Evolutionary conservation across 2,113 vertebrate species (phyloP).

Genomic region (Orycteropus afer): DNA sequence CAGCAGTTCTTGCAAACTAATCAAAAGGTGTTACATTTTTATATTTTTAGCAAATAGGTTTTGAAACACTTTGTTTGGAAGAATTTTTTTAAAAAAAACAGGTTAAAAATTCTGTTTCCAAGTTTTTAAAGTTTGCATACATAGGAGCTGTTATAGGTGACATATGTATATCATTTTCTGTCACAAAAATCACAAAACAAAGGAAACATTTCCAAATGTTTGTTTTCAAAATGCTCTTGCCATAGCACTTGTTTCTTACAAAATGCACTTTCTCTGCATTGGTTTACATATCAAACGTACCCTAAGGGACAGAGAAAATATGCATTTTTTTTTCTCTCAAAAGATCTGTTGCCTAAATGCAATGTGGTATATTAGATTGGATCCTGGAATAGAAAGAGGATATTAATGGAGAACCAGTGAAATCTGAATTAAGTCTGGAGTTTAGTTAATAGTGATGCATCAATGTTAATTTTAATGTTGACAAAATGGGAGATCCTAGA

Average conservation of each 20-base stretch:
- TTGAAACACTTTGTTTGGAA: slow-evolving; percentile 59
- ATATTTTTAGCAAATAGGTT: slow-evolving; percentile 75
- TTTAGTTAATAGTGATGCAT: background rate
- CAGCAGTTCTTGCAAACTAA: slow-evolving; percentile 74
- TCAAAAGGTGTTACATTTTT: slow-evolving; percentile 77
- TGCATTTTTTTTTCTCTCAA: background rate
- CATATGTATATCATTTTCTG: background rate
- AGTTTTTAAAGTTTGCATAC: slow-evolving; percentile 62
- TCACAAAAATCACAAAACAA: slow-evolving; percentile 41
- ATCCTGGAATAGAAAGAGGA: background rate
- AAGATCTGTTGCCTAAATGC: slow-evolving; percentile 4
- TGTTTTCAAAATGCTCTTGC: slow-evolving; percentile 59
- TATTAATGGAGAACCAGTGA: background rate
- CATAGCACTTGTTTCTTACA: slow-evolving; percentile 1
- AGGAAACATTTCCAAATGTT: slow-evolving; percentile 50
- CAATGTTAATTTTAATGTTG: background rate
- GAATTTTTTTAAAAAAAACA: background rate
- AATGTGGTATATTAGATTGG: background rate
- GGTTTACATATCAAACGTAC: slow-evolving; percentile 33
- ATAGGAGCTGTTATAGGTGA: background rate
- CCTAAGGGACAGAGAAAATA: background rate
- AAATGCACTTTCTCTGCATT: slow-evolving; percentile 46
- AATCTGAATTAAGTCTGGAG: background rate
- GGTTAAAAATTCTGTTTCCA: slow-evolving; percentile 57
- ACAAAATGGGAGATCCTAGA: too few relatives aligned